Conservation (phyloP, 2,113 vertebrate genomes). For the Sphaerodactylus townsendi region DNA sequence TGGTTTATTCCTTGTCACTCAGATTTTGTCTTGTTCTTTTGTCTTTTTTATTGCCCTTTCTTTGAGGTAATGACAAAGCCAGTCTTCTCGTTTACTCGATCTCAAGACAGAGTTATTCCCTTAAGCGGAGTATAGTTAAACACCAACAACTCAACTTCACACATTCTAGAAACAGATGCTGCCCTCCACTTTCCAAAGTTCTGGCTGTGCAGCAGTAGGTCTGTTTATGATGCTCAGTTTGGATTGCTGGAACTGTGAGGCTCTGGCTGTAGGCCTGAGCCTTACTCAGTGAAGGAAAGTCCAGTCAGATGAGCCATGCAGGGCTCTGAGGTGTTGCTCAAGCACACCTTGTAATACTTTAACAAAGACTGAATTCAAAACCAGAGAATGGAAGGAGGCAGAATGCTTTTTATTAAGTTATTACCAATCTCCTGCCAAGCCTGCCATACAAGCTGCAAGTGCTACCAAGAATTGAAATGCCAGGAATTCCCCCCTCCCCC, state of each 20-base stretch:
- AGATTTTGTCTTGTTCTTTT: slow-evolving; percentile 26
- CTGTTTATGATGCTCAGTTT: neutral
- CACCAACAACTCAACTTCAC: neutral
- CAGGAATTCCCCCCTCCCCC: too few relatives aligned
- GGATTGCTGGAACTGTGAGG: neutral
- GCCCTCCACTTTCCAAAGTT: neutral
- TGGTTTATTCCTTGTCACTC: slow-evolving; percentile 53
- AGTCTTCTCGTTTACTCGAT: neutral
- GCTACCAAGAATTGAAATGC: slow-evolving; percentile 35
- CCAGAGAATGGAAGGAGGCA: neutral
- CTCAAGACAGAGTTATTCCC: neutral
- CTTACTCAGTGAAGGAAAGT: neutral
- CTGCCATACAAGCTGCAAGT: neutral
- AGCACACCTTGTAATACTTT: rapidly evolving
- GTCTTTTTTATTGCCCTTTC: slow-evolving; percentile 9
- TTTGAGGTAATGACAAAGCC: slow-evolving; percentile 26
- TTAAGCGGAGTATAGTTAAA: slow-evolving; percentile 17
- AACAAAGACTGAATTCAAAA: neutral
- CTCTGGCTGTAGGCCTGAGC: slow-evolving; percentile 20
- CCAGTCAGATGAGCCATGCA: neutral
- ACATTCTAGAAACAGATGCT: neutral
- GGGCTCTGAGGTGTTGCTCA: neutral
- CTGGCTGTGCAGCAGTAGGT: neutral
- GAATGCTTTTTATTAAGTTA: slow-evolving; percentile 11
- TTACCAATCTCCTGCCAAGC: slow-evolving; percentile 26